phyloP scores from a whole-genome alignment of 2,888 invertebrate species.

The Hirudinaria manillensis region DNA sequence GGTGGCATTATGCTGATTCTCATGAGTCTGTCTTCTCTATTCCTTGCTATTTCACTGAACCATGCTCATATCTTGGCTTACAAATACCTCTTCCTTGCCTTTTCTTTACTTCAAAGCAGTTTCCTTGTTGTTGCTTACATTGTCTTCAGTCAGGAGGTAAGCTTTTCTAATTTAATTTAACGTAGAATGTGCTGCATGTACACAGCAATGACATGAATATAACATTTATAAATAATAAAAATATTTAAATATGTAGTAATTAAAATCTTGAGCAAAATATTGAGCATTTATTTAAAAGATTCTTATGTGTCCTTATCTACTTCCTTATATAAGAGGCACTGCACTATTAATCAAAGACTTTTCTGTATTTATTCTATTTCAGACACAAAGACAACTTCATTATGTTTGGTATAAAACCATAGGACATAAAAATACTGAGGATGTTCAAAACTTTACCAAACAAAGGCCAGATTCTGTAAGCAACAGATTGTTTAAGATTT shows the following conservation, averaged over 20 bases:
- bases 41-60: slow-evolving; percentile 71
- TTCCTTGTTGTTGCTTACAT: slow-evolving; percentile 81
- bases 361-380: background rate
- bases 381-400: slow-evolving; percentile 35
- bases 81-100: slow-evolving; percentile 70
- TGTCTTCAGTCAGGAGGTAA: slow-evolving; percentile 75
- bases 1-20: slow-evolving; percentile 80
- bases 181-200: background rate
- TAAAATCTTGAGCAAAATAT: no score
- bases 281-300: no score
- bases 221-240: background rate
- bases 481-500: background rate
- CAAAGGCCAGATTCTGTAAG: background rate
- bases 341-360: no score
- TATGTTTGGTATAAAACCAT: slow-evolving; percentile 18
- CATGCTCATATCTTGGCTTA: slow-evolving; percentile 69
- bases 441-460: slow-evolving; percentile 20
- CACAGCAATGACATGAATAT: no score
- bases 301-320: no score
- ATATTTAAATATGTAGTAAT: background rate
- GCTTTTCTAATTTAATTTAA: slow-evolving; percentile 12
- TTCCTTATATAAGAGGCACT: no score
- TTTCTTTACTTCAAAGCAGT: slow-evolving; percentile 72
- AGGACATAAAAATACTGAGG: slow-evolving; percentile 5
- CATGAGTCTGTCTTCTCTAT: slow-evolving; percentile 77